phyloP scores from a whole-genome alignment of 2,888 invertebrate species.

The Cancer borealis region DNA sequence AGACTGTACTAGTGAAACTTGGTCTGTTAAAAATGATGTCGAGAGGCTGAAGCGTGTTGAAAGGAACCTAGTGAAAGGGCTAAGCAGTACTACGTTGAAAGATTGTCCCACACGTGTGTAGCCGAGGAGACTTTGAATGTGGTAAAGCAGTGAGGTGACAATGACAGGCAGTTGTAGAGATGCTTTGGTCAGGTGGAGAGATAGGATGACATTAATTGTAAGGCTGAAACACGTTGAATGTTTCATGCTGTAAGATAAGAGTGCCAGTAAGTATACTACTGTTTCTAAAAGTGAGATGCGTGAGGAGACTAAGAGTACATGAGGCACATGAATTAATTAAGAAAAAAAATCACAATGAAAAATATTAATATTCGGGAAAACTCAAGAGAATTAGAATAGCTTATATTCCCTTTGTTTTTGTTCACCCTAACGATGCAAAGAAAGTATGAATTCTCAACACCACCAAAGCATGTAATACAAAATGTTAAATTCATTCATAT shows the following conservation, averaged over 20 bases:
- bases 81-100: background rate
- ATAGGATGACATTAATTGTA: too few species aligned
- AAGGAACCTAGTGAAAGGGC: background rate
- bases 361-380: background rate
- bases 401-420: background rate
- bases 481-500: background rate
- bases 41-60: background rate
- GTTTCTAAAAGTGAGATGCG: too few species aligned
- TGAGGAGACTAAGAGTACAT: too few species aligned
- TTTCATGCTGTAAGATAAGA: too few species aligned
- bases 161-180: too few species aligned
- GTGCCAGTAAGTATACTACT: too few species aligned
- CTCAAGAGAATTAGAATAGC: background rate
- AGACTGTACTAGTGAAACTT: background rate
- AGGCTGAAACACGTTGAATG: background rate
- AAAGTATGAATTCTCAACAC: background rate
- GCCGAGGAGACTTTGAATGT: too few species aligned
- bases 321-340: too few species aligned
- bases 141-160: too few species aligned
- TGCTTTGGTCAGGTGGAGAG: too few species aligned
- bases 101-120: too few species aligned
- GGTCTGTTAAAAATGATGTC: background rate
- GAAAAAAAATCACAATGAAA: background rate
- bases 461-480: background rate
- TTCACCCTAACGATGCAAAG: background rate